These are phyloP conservation scores for Chiloscyllium plagiosum DNA, from an alignment of 2,113 vertebrate species.

Conservation along the genomic window DNA sequence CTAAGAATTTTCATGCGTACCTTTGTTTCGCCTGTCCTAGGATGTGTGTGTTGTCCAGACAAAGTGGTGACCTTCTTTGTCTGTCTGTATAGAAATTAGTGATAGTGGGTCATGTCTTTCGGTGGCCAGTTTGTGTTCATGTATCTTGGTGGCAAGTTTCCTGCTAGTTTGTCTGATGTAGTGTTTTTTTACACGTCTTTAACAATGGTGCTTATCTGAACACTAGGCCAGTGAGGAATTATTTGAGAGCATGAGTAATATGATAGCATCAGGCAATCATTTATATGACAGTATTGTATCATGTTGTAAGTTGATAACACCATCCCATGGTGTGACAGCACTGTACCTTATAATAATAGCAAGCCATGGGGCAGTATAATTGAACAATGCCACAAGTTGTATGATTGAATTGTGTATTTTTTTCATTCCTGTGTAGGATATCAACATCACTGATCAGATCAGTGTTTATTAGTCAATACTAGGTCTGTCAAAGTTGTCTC, in stretches of 20 bases:
- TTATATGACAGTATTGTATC: neutral
- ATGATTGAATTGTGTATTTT: neutral
- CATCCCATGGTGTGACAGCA: neutral
- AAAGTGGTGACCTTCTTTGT: too few species aligned
- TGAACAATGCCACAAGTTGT: neutral
- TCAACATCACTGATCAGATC: neutral
- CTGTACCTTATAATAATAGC: neutral
- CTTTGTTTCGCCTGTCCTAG: too few species aligned
- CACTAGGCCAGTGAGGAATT: neutral
- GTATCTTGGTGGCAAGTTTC: too few species aligned
- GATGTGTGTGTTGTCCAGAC: too few species aligned
- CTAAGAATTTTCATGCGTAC: too few species aligned
- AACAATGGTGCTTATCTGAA: neutral
- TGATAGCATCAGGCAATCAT: neutral
- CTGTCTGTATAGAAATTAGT: too few species aligned
- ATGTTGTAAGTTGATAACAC: neutral
- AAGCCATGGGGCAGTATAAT: neutral
- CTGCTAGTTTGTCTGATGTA: too few species aligned
- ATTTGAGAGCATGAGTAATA: neutral
- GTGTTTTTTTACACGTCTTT: too few species aligned
- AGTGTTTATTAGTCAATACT: neutral
- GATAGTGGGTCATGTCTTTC: too few species aligned
- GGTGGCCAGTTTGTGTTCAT: too few species aligned
- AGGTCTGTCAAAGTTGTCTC: neutral
- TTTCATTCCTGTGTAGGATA: neutral